A percentile compares a stretch with the other conserved stretches of the same genome.
These are phyloP conservation scores for Brachionichthys hirsutus DNA, from an alignment of 2,113 vertebrate genomes.

Conservation along the genomic window DNA sequence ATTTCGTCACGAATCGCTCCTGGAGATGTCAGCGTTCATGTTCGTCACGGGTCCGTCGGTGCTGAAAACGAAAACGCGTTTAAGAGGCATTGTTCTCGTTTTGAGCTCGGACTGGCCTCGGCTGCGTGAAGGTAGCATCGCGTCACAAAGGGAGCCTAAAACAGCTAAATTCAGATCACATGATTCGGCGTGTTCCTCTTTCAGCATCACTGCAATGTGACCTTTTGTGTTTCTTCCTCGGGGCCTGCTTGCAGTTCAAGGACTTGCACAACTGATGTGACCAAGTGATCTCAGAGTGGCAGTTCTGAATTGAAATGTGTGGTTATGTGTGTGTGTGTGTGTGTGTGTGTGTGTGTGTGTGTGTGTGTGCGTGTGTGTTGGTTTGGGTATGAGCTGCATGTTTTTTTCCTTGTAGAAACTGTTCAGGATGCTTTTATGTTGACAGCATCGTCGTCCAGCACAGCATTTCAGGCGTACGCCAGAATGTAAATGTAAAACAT, in stretches of 20 bases:
- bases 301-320: slow-evolving; percentile 49
- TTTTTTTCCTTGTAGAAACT: slow-evolving; percentile 9
- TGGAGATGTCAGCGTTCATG: slow-evolving; percentile 48
- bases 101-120: slow-evolving; percentile 26
- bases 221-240: slow-evolving; percentile 69
- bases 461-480: no score
- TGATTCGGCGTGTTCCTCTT: slow-evolving; percentile 21
- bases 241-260: slow-evolving; percentile 76
- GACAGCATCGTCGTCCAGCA: no score
- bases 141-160: slow-evolving; percentile 44
- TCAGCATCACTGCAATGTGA: slow-evolving; percentile 63
- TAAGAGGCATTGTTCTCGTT: slow-evolving; percentile 44
- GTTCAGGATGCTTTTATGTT: not conserved
- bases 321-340: slow-evolving; percentile 32
- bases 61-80: slow-evolving; percentile 27
- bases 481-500: no score
- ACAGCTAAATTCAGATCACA: slow-evolving; percentile 14
- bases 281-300: slow-evolving; percentile 67
- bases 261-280: slow-evolving; percentile 72
- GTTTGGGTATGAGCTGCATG: not conserved
- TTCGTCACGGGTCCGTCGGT: slow-evolving; percentile 27
- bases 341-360: not conserved
- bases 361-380: slow-evolving; percentile 1
- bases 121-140: slow-evolving; percentile 31
- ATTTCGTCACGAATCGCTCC: slow-evolving; percentile 49